phyloP scores from a whole-genome alignment of 2,797 vertebrate genomes.

The Podargus strigoides region DNA sequence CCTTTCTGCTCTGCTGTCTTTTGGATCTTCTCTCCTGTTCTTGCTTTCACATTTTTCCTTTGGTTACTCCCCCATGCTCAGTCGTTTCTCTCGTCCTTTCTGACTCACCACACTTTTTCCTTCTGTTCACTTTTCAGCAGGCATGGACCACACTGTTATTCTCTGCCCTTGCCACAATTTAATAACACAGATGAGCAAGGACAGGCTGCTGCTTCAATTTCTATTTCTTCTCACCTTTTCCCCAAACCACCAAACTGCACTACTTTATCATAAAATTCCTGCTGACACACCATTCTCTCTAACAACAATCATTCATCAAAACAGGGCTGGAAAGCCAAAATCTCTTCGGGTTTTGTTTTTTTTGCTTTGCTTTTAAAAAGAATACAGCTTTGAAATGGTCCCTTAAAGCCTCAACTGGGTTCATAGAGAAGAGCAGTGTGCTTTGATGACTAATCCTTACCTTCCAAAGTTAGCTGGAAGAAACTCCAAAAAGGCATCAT shows the following conservation, averaged over 20 bases:
- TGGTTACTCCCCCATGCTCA: background rate
- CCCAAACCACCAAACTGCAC: background rate
- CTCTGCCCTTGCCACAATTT: background rate
- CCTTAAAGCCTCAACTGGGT: background rate
- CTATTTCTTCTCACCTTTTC: background rate
- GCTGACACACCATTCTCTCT: background rate
- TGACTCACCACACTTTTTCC: background rate
- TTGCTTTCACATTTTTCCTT: background rate
- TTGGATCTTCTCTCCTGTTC: background rate
- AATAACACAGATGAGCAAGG: background rate
- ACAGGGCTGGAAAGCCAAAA: background rate
- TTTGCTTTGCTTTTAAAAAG: background rate
- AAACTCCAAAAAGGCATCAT: conserved; percentile 99
- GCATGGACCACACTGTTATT: background rate
- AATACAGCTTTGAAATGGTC: background rate
- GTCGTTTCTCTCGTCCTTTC: background rate
- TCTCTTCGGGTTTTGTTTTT: rapidly evolving
- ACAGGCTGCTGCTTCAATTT: background rate
- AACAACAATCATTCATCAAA: background rate
- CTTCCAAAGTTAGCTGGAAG: conserved; percentile 99
- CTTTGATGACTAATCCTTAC: conserved; percentile 77
- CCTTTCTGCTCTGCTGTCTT: background rate
- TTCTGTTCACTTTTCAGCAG: background rate
- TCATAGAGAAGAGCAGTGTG: background rate
- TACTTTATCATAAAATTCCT: background rate